Conservation (phyloP, 2,113 vertebrate genomes). For the Brachirus orientalis region DNA sequence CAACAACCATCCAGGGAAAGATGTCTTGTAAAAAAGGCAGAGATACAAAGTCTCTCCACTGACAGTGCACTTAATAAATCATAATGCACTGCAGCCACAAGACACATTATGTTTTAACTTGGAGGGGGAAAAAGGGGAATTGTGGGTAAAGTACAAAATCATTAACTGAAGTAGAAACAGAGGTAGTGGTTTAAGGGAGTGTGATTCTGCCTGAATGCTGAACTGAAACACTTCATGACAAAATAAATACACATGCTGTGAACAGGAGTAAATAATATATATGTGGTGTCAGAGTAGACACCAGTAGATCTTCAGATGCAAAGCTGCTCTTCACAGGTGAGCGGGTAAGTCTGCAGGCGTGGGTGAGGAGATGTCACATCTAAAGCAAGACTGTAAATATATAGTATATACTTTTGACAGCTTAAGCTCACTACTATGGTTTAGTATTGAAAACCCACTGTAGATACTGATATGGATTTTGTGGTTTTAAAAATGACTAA, state of each 20-base stretch:
- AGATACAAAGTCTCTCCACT: constrained; percentile 37
- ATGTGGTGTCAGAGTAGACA: background rate
- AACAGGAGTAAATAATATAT: constrained; percentile 13
- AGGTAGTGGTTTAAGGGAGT: background rate
- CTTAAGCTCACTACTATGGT: no score
- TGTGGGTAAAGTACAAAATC: constrained; percentile 30
- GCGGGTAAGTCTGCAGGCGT: background rate
- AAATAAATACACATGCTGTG: constrained; percentile 15
- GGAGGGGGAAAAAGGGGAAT: constrained; percentile 5
- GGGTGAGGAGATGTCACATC: background rate
- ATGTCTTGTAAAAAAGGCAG: constrained; percentile 35
- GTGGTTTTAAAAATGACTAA: no score
- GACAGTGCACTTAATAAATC: constrained; percentile 54
- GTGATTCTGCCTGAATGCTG: background rate
- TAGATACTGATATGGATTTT: no score
- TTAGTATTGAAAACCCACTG: no score
- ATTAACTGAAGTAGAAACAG: constrained; percentile 29
- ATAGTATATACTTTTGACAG: background rate
- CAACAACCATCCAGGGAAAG: constrained; percentile 26
- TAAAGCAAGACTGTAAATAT: background rate
- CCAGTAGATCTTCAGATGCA: constrained; percentile 3
- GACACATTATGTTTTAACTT: constrained; percentile 20
- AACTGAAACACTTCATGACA: background rate
- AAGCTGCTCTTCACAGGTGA: background rate
- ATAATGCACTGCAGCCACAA: constrained; percentile 24